Percentiles rank a stretch among this genome's conserved stretches.
Evolutionary conservation across 2,888 invertebrate species (phyloP).

Genomic region (Drosophila tanythrix): DNA sequence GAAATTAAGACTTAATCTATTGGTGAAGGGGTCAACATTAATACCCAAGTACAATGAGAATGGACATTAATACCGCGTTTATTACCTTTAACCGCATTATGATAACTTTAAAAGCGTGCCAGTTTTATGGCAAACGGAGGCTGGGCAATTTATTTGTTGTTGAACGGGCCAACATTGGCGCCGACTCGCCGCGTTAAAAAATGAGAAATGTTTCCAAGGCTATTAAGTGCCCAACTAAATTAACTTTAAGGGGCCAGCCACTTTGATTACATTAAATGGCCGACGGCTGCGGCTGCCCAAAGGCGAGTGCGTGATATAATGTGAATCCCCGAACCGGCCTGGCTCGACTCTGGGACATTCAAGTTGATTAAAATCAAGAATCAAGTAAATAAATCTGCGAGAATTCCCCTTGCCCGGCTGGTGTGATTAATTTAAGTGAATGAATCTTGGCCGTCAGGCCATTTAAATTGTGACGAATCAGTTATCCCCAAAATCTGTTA

Average conservation of each 20-base stretch:
- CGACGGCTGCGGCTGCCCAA: conserved; percentile 21
- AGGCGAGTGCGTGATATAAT: conserved; percentile 68
- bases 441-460: conserved; percentile 53
- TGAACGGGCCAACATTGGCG: conserved; percentile 57
- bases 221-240: conserved; percentile 82
- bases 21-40: conserved; percentile 35
- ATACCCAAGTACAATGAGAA: conserved; percentile 37
- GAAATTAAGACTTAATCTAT: conserved; percentile 42
- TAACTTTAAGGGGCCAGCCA: conserved; percentile 75
- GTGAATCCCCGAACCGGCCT: conserved; percentile 38
- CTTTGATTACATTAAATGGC: conserved; percentile 75
- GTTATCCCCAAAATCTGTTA: conserved; percentile 79
- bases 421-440: conserved; percentile 76
- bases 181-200: conserved; percentile 38
- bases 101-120: conserved; percentile 75
- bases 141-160: conserved; percentile 69
- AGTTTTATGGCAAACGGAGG: conserved; percentile 64
- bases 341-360: conserved; percentile 50
- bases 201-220: conserved; percentile 78
- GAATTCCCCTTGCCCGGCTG: conserved; percentile 40
- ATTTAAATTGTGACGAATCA: conserved; percentile 41
- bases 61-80: conserved; percentile 71
- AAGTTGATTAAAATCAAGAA: conserved; percentile 80
- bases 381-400: conserved; percentile 77
- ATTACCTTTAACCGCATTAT: conserved; percentile 80